Evolutionary conservation across 2,888 invertebrate species (phyloP), one percentile per base, ranked within the genome.

Genomic region (Timema podura): DNA sequence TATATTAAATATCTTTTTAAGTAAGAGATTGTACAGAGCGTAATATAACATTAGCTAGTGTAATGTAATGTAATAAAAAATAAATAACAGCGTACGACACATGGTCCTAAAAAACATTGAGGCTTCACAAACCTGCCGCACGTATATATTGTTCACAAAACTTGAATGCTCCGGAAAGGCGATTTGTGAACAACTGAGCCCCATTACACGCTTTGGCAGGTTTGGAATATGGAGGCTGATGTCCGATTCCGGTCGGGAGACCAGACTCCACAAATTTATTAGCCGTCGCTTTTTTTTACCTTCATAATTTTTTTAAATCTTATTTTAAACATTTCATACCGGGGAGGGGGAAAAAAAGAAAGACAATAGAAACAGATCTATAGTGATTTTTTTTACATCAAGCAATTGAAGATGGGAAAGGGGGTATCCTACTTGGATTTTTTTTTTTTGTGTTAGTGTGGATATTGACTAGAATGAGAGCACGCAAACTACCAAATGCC

Each of bases 161-260:
- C 13, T 70, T 61, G 30, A 45, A 16, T 65, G 77, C 77, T 77
- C 84, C 85, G 84, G 85, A 84, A 74, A 79, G 77, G 76, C 80
- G 76, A 76, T 79, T 80, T 81, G 80, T 80, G 80, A 83, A 79
- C 80, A 82, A 83, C 83, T 85, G 85, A 86, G 86, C 86, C 86
- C 85, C 83, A 79, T 80, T 8, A 80, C 80, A 82, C 79, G 78
- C 73, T 30, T 75, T 76, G 82, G 81, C 82, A 81, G 83, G 80
- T 85, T 85, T 78, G 74, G 72, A 73, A 74, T 68, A 67, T 51
- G 72, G 71, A 72, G 75, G 72, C 74, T 71, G 67, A 66, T 68
- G 48, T 75, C 76, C 76, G 68, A 72, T 75, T 76, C 76, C 76
- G 76, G 77, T 64, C 71, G 68, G 75, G 76, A 74, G 69, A 69